Base-by-base conservation (phyloP, 2,113 vertebrate genomes). In the Azemiops feae region DNA sequence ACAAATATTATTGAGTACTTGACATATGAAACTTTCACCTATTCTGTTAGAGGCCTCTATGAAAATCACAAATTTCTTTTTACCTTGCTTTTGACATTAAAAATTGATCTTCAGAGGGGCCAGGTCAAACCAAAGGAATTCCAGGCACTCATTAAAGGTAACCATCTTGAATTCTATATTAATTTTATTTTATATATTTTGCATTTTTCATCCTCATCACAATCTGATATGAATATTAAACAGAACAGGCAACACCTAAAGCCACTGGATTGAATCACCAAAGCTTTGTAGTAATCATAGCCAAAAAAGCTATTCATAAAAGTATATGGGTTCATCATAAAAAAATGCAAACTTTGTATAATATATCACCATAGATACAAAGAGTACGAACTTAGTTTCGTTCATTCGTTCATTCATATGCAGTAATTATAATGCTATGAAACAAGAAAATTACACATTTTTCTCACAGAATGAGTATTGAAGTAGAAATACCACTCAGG, bases 61-160 rank as follows among this genome's bases (percentile, higher is more conserved):
- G 97, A 98, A 96, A 97, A 97, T 89, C 98, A 98, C 96, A 98
- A 98, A 94, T 98, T 98, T 90, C 98, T 98, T 85, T 98, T 98
- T 93, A 97, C 94, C 0, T 96, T 98, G 3, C 97, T 98, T 23
- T 94, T 98, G 97, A 97, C 98, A 30, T 95, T 98, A 93, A 98
- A 98, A 95, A 98, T 98, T 10, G 98, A 98, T 92, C 96, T 98
- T 88, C 97, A 98, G 93, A 97, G 96, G 89, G 97, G 96, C n/a
- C 95, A 97, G 0, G 96, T 98, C 50, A 97, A 97, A 85, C 96
- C 93, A 94, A 97, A 11, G 81, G 98, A 98, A 85, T 98, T 98
- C 86, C 97, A 98, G 88, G 95, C 96, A 53, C 96, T 98, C 52
- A 97, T 98, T 95, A 98, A 97, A 97, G 98, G 98, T 97, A 96